phyloP scores from a whole-genome alignment of 2,113 vertebrate species.

The Mirza zaza region DNA sequence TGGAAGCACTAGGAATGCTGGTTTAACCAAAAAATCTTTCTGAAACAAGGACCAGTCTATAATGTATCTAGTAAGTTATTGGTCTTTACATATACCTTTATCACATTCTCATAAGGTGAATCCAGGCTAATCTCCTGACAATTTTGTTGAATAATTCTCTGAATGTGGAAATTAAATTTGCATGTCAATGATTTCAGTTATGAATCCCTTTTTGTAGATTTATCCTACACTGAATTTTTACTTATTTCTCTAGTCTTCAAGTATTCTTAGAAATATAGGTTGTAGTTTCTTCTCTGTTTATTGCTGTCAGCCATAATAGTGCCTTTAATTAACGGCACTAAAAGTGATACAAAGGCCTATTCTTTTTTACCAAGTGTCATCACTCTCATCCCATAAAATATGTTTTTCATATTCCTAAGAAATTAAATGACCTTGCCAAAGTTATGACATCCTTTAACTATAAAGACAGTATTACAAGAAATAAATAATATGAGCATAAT shows the following conservation, averaged over 20 bases:
- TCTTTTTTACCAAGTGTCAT: constrained; percentile 24
- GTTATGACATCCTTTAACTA: neutral
- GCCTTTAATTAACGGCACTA: constrained; percentile 8
- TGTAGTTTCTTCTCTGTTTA: neutral
- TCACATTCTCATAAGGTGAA: neutral
- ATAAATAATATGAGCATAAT: neutral
- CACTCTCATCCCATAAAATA: neutral
- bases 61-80: neutral
- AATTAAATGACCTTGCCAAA: constrained; percentile 49
- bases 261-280: neutral
- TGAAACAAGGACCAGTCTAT: neutral
- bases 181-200: neutral
- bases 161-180: constrained; percentile 1
- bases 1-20: neutral
- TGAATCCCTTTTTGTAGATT: neutral
- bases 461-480: constrained; percentile 24
- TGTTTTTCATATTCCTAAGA: neutral
- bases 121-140: neutral
- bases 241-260: neutral
- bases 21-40: neutral
- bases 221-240: neutral
- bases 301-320: neutral
- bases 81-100: neutral
- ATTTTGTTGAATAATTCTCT: constrained; percentile 19
- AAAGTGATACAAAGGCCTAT: neutral